phyloP scores from a whole-genome alignment of 1,140 invertebrate genomes.

The Atta cephalotes region DNA sequence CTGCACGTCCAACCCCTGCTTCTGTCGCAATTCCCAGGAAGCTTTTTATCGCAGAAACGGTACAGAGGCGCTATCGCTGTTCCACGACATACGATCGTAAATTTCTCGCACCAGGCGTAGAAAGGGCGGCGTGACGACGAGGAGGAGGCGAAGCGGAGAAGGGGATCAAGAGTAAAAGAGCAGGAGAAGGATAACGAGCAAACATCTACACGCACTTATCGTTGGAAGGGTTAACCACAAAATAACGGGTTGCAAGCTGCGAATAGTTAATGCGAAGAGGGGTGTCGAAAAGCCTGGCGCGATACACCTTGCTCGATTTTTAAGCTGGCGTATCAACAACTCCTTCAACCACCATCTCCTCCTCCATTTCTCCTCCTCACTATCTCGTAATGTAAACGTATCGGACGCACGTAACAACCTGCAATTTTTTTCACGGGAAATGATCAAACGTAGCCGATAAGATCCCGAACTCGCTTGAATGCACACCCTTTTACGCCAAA shows the following conservation, averaged over 20 bases:
- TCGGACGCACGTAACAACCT: slow-evolving; percentile 74
- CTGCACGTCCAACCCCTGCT: slow-evolving; percentile 74
- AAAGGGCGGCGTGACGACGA: slow-evolving; percentile 46
- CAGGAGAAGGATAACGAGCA: slow-evolving; percentile 45
- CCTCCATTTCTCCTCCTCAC: not conserved
- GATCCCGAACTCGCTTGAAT: slow-evolving; percentile 42
- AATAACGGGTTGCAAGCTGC: slow-evolving; percentile 79
- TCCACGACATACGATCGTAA: slow-evolving; percentile 72
- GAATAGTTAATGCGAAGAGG: slow-evolving; percentile 68
- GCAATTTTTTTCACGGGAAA: slow-evolving; percentile 72
- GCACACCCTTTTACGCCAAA: slow-evolving; percentile 55
- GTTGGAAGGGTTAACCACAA: slow-evolving; percentile 77
- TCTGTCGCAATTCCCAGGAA: slow-evolving; percentile 77
- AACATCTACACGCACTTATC: slow-evolving; percentile 70
- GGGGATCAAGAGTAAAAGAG: slow-evolving; percentile 12
- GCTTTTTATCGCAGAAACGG: slow-evolving; percentile 76
- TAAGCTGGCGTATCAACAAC: slow-evolving; percentile 53
- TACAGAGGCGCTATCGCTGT: slow-evolving; percentile 72
- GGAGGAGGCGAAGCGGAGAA: not conserved
- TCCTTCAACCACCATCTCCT: not conserved
- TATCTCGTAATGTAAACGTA: slow-evolving; percentile 73
- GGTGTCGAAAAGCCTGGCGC: slow-evolving; percentile 42
- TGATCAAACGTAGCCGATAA: slow-evolving; percentile 71
- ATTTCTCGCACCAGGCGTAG: slow-evolving; percentile 67
- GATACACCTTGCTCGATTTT: slow-evolving; percentile 60